Conservation (phyloP, 2,797 vertebrate genomes). For the Lagothrix lagotricha region DNA sequence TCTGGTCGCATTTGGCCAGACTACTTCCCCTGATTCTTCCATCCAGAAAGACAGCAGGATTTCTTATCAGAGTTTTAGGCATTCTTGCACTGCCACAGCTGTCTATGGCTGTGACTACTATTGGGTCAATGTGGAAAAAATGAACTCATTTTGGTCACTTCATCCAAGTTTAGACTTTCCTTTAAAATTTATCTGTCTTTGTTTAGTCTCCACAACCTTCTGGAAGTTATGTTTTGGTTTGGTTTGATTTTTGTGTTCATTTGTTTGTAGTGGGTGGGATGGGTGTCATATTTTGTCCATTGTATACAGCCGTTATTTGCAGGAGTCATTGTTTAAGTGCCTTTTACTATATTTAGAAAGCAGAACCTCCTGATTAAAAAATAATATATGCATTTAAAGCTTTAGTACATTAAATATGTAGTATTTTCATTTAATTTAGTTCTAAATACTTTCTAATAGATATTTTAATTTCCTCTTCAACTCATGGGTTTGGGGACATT, state of each 20-base stretch:
- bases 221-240: not conserved
- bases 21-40: not conserved
- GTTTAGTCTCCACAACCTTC: not conserved
- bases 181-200: not conserved
- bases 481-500: not conserved
- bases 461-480: constrained; percentile 21
- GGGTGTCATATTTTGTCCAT: not conserved
- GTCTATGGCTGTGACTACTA: not conserved
- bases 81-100: not conserved
- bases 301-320: not conserved
- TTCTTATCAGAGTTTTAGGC: not conserved
- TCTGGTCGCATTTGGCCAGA: not conserved
- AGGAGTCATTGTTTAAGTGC: constrained; percentile 7
- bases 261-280: not conserved
- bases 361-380: not conserved
- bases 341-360: not conserved
- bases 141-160: not conserved
- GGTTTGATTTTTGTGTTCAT: not conserved
- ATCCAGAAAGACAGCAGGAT: not conserved
- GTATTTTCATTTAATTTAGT: constrained; percentile 20
- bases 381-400: not conserved
- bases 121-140: not conserved
- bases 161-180: not conserved
- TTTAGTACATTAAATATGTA: constrained; percentile 30
- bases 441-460: constrained; percentile 39